Conservation (phyloP, 2,113 vertebrate genomes). For the Dinomys branickii region DNA sequence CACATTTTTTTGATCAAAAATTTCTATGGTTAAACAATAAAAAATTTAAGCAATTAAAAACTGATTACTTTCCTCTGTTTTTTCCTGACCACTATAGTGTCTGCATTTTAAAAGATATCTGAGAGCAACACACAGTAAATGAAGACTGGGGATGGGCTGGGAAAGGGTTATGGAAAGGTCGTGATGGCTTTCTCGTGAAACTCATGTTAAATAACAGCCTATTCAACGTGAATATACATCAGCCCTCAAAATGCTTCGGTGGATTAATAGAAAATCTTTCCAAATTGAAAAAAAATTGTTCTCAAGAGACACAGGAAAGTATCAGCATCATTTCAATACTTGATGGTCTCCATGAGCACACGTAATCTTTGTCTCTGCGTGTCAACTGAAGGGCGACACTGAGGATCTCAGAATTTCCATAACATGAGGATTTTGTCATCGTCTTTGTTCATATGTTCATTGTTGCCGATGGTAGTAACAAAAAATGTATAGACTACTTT, state of each 20-base stretch:
- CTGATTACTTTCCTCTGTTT: not conserved
- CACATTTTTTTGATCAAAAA: not conserved
- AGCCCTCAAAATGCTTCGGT: not conserved
- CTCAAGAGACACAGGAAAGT: not conserved
- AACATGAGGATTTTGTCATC: not conserved
- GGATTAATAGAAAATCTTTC: not conserved
- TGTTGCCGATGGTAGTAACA: not conserved
- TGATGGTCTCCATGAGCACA: not conserved
- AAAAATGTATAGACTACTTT: not conserved
- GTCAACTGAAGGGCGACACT: too few species aligned
- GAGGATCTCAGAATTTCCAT: not conserved
- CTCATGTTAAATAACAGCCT: not conserved
- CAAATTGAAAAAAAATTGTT: not conserved
- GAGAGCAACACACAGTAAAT: not conserved
- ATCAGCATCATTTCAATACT: not conserved
- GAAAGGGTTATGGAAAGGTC: not conserved
- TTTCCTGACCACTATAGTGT: not conserved
- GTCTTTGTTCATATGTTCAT: not conserved
- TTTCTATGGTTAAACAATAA: not conserved
- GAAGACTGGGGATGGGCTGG: not conserved
- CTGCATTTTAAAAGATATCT: not conserved
- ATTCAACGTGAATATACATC: not conserved
- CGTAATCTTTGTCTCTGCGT: not conserved
- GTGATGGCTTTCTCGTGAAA: accelerated
- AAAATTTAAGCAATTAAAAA: not conserved